Conservation (phyloP, 1,140 invertebrate genomes). For the Drosophila nigrodunni region DNA sequence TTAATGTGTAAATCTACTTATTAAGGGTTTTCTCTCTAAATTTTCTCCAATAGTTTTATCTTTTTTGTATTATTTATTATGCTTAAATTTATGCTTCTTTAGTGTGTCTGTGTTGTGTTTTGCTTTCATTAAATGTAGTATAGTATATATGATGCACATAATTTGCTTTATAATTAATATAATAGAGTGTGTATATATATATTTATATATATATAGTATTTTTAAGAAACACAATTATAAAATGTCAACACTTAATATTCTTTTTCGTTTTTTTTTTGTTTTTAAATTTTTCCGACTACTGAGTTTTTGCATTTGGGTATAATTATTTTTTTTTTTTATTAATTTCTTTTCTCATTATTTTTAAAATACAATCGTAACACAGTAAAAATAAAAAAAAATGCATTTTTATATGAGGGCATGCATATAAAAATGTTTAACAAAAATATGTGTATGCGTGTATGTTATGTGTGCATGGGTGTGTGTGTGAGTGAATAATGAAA, state of each 20-base stretch:
- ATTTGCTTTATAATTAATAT: constrained; percentile 53
- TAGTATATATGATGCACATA: constrained; percentile 52
- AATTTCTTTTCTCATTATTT: constrained; percentile 52
- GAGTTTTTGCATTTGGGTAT: constrained; percentile 46
- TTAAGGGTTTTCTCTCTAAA: constrained; percentile 55
- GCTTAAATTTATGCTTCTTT: constrained; percentile 42
- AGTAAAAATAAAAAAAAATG: constrained; percentile 72
- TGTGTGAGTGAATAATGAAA: constrained; percentile 34
- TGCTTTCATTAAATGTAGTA: constrained; percentile 50
- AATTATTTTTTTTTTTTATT: constrained; percentile 41
- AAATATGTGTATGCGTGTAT: constrained; percentile 31
- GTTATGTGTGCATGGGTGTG: constrained; percentile 6
- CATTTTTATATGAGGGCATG: constrained; percentile 50
- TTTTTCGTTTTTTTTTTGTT: constrained; percentile 27
- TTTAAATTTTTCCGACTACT: constrained; percentile 43
- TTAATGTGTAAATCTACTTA: constrained; percentile 63
- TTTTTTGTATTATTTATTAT: constrained; percentile 38
- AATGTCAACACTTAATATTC: constrained; percentile 45
- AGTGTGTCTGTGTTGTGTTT: constrained; percentile 24
- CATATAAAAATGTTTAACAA: constrained; percentile 60
- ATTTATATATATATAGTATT: constrained; percentile 27
- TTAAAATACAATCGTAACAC: constrained; percentile 72
- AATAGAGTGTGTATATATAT: constrained; percentile 37
- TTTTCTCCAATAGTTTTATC: constrained; percentile 69
- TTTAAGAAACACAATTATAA: constrained; percentile 50